Evolutionary conservation across 1,140 invertebrate species (phyloP), one percentile per base, ranked within the genome.

Genomic region (Delia radicum): DNA sequence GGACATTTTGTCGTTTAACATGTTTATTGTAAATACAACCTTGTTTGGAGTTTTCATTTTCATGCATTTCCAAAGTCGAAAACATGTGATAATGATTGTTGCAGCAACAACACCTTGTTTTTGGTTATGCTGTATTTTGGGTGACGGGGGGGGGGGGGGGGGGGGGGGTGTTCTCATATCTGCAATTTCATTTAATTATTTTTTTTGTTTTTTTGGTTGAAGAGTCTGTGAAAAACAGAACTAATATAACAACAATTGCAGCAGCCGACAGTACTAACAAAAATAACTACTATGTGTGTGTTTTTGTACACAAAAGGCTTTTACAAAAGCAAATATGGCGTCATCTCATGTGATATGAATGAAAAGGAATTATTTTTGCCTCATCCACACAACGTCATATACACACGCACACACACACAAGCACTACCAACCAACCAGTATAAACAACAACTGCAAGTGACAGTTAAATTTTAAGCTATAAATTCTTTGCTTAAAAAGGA

Each of bases 391-490:
- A n/a, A n/a, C n/a, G n/a, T n/a, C n/a, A n/a, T n/a, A n/a, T 33
- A 33, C 4, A 12, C 13, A 42, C 37, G 8, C 10, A 42, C 15
- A 33, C 7, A 33, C 33, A 42, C n/a, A 42, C 12, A 42, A 42
- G 37, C 37, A 10, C 28, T 33, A 67, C n/a, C 63, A 29, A 67
- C 10, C 37, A 42, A 13, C 37, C 12, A 33, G 33, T 2, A 33
- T 33, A 33, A 42, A 42, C 12, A 42, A 42, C 37, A 15, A 37
- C 29, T 69, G 65, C 65, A 69, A 69, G 21, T 69, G 65, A 69
- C 65, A 69, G 65, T 69, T 69, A 37, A 69, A 69, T 69, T 69
- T 37, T 67, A 29, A 69, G 65, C 65, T 69, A 69, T 69, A 69
- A 69, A 69, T 69, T 69, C 31, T 69, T 65, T 26, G 24, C 10